Conservation (phyloP, 2,797 vertebrate species). For the Corythornis leucogaster region DNA sequence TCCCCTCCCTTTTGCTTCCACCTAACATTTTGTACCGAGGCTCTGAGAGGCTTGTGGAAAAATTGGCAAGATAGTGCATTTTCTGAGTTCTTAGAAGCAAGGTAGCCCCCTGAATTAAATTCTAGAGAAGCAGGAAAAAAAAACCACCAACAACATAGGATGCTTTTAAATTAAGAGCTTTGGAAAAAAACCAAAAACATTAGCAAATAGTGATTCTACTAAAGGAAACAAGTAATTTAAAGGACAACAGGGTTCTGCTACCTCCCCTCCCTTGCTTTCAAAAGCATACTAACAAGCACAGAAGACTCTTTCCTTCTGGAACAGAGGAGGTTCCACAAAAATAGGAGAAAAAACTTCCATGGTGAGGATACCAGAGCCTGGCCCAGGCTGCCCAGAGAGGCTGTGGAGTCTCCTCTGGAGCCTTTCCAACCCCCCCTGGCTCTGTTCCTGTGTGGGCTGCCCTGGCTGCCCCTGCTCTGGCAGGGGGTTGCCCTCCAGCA, state of each 20-base stretch:
- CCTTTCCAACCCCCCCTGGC: no score
- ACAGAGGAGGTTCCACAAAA: no score
- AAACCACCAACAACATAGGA: no score
- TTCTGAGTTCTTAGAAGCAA: not conserved
- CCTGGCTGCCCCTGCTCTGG: no score
- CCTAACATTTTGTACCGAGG: not conserved
- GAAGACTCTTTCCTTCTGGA: not conserved
- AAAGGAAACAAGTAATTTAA: not conserved
- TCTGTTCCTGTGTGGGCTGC: no score
- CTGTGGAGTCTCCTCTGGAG: no score
- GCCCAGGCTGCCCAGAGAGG: no score
- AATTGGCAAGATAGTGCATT: not conserved
- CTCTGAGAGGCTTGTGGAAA: not conserved
- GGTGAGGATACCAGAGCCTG: no score
- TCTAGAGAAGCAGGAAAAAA: no score
- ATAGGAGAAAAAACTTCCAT: no score
- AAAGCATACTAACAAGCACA: not conserved
- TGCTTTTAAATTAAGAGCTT: not conserved
- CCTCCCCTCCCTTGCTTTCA: not conserved
- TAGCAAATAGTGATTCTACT: not conserved
- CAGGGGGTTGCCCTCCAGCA: no score
- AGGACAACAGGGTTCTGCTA: not conserved
- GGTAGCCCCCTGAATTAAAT: not conserved
- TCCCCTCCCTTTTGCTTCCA: not conserved
- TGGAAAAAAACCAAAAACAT: not conserved